Evolutionary conservation across 2,888 invertebrate genomes (phyloP).

Genomic region (Acleris laterana): DNA sequence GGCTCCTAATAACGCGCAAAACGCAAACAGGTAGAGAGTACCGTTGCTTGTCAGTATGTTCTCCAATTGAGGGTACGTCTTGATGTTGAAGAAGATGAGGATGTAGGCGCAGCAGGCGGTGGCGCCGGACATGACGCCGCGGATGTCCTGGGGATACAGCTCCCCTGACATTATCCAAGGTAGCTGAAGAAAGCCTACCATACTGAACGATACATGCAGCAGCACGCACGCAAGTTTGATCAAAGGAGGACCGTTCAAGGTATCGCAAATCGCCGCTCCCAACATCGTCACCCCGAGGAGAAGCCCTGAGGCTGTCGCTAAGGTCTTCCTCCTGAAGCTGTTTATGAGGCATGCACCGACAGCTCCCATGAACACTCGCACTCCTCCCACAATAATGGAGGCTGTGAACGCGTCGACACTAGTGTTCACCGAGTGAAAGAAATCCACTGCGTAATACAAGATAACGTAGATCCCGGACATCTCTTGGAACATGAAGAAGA

Average conservation of each 20-base stretch:
- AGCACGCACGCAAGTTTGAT: constrained; percentile 85
- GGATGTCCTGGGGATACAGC: constrained; percentile 87
- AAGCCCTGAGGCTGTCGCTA: constrained; percentile 86
- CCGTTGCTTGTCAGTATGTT: constrained; percentile 84
- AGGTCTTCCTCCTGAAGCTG: constrained; percentile 84
- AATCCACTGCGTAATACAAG: constrained; percentile 88
- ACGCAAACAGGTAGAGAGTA: constrained; percentile 86
- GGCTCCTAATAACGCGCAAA: constrained; percentile 85
- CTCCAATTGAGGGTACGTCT: constrained; percentile 87
- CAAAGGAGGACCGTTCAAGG: constrained; percentile 79
- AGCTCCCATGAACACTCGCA: constrained; percentile 87
- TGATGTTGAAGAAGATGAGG: constrained; percentile 88
- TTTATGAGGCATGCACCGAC: constrained; percentile 87
- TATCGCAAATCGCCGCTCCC: constrained; percentile 85
- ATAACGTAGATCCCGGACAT: constrained; percentile 90
- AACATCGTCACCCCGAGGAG: constrained; percentile 87
- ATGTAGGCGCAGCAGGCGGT: constrained; percentile 89
- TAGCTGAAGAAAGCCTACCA: constrained; percentile 89
- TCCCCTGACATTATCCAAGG: constrained; percentile 91
- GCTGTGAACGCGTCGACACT: constrained; percentile 87
- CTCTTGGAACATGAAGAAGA: constrained; percentile 88
- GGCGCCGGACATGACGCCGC: constrained; percentile 88
- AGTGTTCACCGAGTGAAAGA: constrained; percentile 88
- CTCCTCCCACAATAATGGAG: constrained; percentile 88
- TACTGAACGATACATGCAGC: constrained; percentile 88